Evolutionary conservation across 2,797 vertebrate genomes (phyloP).

Genomic region (Chromis chromis): DNA sequence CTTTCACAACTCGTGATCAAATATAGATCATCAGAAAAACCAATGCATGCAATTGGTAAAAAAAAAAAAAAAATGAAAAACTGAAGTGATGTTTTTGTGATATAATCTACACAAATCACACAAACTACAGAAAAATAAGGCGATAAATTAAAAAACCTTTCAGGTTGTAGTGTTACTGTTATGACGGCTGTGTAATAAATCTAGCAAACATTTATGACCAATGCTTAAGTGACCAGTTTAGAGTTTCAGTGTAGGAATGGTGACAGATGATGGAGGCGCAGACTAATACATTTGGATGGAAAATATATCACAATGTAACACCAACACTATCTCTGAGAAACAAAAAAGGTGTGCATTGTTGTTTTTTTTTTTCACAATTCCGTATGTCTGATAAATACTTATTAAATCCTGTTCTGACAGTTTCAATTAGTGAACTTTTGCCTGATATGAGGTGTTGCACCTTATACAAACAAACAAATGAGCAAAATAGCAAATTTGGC

Average conservation of each 20-base stretch:
- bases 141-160: no score
- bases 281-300: conserved; percentile 5
- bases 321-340: no score
- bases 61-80: background rate
- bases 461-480: no score
- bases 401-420: no score
- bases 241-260: conserved; percentile 5
- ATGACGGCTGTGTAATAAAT: conserved; percentile 1
- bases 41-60: no score
- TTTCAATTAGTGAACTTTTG: no score
- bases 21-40: no score
- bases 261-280: conserved; percentile 9
- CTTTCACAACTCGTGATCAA: no score
- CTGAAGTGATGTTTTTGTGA: background rate
- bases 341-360: background rate
- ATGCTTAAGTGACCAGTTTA: background rate
- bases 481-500: background rate
- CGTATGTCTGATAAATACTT: no score
- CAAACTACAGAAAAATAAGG: background rate
- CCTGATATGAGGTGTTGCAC: no score
- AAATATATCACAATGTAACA: background rate
- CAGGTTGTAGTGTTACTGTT: background rate
- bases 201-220: conserved; percentile 9
- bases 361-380: background rate
- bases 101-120: background rate